Evolutionary conservation across 2,797 vertebrate genomes (phyloP), one percentile per base, ranked within the genome.

Genomic region (Hemibagrus guttatus): DNA sequence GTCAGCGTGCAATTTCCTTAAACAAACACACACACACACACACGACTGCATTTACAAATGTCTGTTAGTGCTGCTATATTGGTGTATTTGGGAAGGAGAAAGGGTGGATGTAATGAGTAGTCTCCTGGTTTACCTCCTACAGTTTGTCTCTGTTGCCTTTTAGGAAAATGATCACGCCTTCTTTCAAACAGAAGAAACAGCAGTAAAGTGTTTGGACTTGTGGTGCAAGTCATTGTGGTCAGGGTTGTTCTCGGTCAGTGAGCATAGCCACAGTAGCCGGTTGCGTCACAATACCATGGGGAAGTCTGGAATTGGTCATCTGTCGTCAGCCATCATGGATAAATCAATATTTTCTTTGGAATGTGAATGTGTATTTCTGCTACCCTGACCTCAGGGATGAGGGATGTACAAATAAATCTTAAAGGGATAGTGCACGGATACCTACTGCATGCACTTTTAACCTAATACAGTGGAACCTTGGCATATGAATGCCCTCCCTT

Each of bases 1-100:
- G 84, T 86, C 85, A 87, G 86, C 69, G 14, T 86, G 82, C 85
- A 84, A 71, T 86, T 88, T 89, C 76, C 58, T 78, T 63, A 46
- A 87, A 85, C 56, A 9, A 54, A 79, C 17, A 76, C 31, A 23
- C 11, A 35, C 54, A 13, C 28, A 23, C 75, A 59, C 56, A 13
- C 56, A 78, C 13, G 75, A 78, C 21, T 59, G 56, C 54, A 13
- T 78, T 78, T 35, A 35, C 52, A 58, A 58, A 35, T 13, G 28
- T 58, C 68, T 69, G 75, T 80, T 71, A 28, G 49, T 71, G 76
- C 23, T 71, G 17, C 84, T 72, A 61, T 81, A 81, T 80, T 63
- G 74, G 46, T 54, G 49, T 31, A 13, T 31, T 39, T 35, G 64
- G 17, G 68, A 79, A 52, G 23, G 61, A 39, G 23, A 42, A 61